Conservation (phyloP, 2,888 invertebrate genomes). For the Folsomia manolachei region DNA sequence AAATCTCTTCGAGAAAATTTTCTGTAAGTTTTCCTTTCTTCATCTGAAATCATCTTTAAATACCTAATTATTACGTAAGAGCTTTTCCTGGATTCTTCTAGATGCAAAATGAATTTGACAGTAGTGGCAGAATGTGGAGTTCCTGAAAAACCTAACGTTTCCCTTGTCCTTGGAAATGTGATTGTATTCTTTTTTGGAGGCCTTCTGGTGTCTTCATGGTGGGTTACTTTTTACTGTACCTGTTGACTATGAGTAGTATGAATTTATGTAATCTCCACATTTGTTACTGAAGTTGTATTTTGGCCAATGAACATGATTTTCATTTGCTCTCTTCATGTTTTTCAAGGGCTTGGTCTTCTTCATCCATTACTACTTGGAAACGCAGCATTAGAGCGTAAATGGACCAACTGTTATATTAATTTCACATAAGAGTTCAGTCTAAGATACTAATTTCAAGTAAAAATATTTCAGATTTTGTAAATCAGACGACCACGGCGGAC, state of each 20-base stretch:
- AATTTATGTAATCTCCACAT: too few relatives aligned
- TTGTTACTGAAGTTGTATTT: too few relatives aligned
- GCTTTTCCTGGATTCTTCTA: too few relatives aligned
- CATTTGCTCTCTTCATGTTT: conserved; percentile 90
- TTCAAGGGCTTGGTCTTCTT: conserved; percentile 88
- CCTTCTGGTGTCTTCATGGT: conserved; percentile 87
- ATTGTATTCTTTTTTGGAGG: conserved; percentile 59
- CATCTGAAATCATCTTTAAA: neutral
- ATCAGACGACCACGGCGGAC: neutral
- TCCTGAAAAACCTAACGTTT: conserved; percentile 35
- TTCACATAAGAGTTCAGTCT: neutral
- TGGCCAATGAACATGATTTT: too few relatives aligned
- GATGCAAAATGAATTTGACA: conserved; percentile 46
- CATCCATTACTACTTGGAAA: conserved; percentile 80
- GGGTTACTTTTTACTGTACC: too few relatives aligned
- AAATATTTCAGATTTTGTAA: neutral
- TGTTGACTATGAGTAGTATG: too few relatives aligned
- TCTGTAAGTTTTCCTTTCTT: conserved; percentile 36
- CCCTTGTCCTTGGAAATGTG: conserved; percentile 29
- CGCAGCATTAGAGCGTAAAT: conserved; percentile 75
- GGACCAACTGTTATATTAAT: too few relatives aligned
- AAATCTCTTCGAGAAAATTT: conserved; percentile 37
- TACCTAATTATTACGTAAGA: neutral
- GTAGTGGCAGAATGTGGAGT: conserved; percentile 42
- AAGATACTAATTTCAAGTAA: neutral